Percentiles rank a stretch among this genome's conserved stretches.
Conservation (phyloP, 2,888 invertebrate species). For the Amblyjoppa fuscipennis region DNA sequence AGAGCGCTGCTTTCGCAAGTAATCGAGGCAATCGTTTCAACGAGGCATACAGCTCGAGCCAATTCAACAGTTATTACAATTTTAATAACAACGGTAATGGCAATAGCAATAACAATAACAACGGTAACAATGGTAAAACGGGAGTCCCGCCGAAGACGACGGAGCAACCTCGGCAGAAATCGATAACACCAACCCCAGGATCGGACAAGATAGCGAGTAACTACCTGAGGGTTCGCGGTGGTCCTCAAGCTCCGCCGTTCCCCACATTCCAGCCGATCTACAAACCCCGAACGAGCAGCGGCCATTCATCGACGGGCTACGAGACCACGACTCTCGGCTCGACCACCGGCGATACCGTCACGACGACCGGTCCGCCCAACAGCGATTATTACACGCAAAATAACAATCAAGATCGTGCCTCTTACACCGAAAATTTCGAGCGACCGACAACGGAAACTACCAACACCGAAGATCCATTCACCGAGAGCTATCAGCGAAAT, state of each 20-base stretch:
- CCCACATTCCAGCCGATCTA: slow-evolving; percentile 79
- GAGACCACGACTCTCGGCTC: slow-evolving; percentile 71
- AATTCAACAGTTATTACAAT: slow-evolving; percentile 74
- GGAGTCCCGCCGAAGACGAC: slow-evolving; percentile 54
- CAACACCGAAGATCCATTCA: slow-evolving; percentile 59
- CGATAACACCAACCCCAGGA: slow-evolving; percentile 76
- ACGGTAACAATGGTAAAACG: slow-evolving; percentile 60
- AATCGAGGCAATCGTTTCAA: slow-evolving; percentile 82
- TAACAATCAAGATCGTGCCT: slow-evolving; percentile 69
- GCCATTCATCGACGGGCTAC: slow-evolving; percentile 58
- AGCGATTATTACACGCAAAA: slow-evolving; percentile 73
- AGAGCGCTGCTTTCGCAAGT: slow-evolving; percentile 91
- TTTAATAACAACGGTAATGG: slow-evolving; percentile 60
- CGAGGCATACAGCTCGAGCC: slow-evolving; percentile 76
- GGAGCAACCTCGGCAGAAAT: slow-evolving; percentile 73
- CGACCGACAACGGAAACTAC: slow-evolving; percentile 79
- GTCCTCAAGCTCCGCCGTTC: slow-evolving; percentile 77
- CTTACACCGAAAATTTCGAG: slow-evolving; percentile 69
- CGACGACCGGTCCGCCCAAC: slow-evolving; percentile 69
- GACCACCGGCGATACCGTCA: slow-evolving; percentile 52
- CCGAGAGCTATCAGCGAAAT: slow-evolving; percentile 57
- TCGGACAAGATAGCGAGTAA: slow-evolving; percentile 83
- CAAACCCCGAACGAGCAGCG: slow-evolving; percentile 75
- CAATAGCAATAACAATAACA: slow-evolving; percentile 63
- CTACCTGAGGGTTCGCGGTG: slow-evolving; percentile 72